phyloP scores from a whole-genome alignment of 2,113 vertebrate genomes.

The Spermophilus dauricus region DNA sequence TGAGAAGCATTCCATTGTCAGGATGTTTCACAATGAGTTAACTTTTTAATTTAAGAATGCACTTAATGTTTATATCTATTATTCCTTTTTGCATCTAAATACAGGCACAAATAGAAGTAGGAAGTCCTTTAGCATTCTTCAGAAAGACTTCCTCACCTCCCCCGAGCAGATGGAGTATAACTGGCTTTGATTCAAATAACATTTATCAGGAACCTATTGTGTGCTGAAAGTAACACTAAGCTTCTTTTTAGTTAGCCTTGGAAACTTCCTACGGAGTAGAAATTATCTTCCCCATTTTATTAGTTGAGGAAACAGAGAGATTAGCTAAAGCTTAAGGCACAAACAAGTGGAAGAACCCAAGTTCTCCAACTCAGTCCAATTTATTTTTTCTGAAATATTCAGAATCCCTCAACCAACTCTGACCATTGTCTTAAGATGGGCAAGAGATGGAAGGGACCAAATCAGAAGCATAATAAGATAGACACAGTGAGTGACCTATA shows the following conservation, averaged over 20 bases:
- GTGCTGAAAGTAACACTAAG: not conserved
- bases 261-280: not conserved
- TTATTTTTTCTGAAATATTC: not conserved
- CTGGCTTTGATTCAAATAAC: not conserved
- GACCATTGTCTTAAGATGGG: not conserved
- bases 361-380: not conserved
- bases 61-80: not conserved
- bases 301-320: not conserved
- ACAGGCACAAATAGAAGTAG: not conserved
- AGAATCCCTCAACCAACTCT: not conserved
- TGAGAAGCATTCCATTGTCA: not conserved
- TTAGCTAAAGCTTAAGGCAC: not conserved
- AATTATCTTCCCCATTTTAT: not conserved
- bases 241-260: not conserved
- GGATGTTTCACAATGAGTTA: not conserved
- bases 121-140: not conserved
- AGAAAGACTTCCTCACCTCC: not conserved
- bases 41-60: not conserved
- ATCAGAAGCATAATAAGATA: rapidly evolving
- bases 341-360: not conserved
- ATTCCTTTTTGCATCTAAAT: not conserved
- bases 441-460: not conserved
- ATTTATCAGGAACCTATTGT: not conserved
- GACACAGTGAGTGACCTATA: not conserved
- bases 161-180: not conserved